A percentile compares a stretch with the other conserved stretches of the same genome.
These are phyloP conservation scores for Drosophila quadrilineata DNA, from an alignment of 1,140 invertebrate genomes.

Conservation along the genomic window DNA sequence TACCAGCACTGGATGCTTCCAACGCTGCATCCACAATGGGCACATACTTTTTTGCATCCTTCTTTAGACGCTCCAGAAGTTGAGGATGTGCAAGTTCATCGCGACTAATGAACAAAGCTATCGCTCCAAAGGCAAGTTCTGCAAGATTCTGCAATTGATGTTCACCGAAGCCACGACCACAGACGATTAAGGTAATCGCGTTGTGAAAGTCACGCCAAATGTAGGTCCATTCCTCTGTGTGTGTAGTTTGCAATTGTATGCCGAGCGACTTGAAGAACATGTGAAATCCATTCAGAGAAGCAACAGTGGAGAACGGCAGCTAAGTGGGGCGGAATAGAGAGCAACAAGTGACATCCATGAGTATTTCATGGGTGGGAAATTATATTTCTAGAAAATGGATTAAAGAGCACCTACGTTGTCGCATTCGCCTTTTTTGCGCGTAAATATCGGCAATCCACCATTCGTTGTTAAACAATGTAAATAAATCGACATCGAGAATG, in stretches of 20 bases:
- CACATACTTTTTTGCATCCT: constrained; percentile 74
- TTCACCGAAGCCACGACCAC: constrained; percentile 84
- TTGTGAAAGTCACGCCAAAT: constrained; percentile 89
- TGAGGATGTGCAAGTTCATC: constrained; percentile 84
- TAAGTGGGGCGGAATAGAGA: constrained; percentile 78
- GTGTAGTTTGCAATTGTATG: constrained; percentile 85
- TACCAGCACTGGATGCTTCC: constrained; percentile 85
- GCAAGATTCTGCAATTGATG: constrained; percentile 84
- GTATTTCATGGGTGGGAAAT: constrained; percentile 2
- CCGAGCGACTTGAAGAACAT: constrained; percentile 90
- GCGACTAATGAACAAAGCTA: constrained; percentile 88
- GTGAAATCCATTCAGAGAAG: constrained; percentile 92
- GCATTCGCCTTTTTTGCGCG: constrained; percentile 85
- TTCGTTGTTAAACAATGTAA: constrained; percentile 85
- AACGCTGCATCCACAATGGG: constrained; percentile 87
- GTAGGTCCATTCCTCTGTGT: constrained; percentile 86
- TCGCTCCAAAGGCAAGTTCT: constrained; percentile 86
- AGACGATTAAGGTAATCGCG: constrained; percentile 83
- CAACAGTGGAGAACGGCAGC: constrained; percentile 90
- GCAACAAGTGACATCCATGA: constrained; percentile 2
- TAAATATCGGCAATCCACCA: constrained; percentile 86
- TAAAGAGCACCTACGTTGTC: constrained; percentile 82
- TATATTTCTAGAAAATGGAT: constrained; percentile 57
- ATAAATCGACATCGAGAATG: constrained; percentile 83
- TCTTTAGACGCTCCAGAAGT: constrained; percentile 65